A percentile compares a stretch with the other conserved stretches of the same genome.
Conservation (phyloP, 2,888 invertebrate genomes). For the Octodonta nipae region DNA sequence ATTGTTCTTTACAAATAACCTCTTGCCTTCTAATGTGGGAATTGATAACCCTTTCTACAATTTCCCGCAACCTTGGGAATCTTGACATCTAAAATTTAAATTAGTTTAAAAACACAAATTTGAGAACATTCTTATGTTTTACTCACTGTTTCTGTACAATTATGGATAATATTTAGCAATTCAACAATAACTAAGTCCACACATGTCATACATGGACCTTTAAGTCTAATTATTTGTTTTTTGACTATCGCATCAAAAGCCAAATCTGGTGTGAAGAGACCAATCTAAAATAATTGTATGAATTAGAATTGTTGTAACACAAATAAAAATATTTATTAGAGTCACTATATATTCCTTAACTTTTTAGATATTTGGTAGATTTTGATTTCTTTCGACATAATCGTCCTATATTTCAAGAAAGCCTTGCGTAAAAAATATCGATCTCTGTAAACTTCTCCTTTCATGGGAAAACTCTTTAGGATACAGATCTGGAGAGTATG, state of each 20-base stretch:
- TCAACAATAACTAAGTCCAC: constrained; percentile 95
- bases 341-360: no score
- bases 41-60: constrained; percentile 93
- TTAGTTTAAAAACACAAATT: neutral
- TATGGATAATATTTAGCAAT: constrained; percentile 85
- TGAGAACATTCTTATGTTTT: neutral
- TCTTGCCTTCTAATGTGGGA: constrained; percentile 87
- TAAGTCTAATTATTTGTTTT: constrained; percentile 88
- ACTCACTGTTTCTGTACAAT: constrained; percentile 85
- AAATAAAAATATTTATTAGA: neutral
- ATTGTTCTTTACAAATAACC: constrained; percentile 89
- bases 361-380: no score
- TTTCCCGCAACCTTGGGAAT: constrained; percentile 93
- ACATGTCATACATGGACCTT: constrained; percentile 97
- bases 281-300: constrained; percentile 51
- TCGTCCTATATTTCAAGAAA: no score
- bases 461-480: no score
- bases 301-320: neutral
- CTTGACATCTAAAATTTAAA: constrained; percentile 66
- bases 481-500: no score
- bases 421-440: no score
- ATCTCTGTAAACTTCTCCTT: no score
- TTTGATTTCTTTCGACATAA: no score
- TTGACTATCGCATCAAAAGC: constrained; percentile 99
- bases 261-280: constrained; percentile 98